Conservation (phyloP, 2,113 vertebrate genomes). For the Atherinomorus stipes region DNA sequence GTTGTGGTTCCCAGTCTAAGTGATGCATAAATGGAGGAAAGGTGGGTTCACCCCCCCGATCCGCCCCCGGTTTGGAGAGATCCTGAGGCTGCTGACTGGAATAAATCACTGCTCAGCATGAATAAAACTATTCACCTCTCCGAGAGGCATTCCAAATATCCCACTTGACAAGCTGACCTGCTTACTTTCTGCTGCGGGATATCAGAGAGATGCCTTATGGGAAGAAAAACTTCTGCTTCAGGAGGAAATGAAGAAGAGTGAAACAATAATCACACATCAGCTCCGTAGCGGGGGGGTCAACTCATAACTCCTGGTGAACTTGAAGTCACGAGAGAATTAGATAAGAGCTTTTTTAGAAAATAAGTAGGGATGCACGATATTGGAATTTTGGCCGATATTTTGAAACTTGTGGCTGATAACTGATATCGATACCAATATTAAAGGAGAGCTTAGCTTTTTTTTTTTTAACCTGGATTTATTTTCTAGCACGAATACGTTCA, state of each 20-base stretch:
- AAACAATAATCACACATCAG: too few species aligned
- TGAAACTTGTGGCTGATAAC: too few species aligned
- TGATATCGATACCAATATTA: too few species aligned
- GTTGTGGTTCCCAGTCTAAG: slow-evolving; percentile 15
- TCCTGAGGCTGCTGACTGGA: slow-evolving; percentile 17
- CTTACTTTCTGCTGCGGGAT: slow-evolving; percentile 33
- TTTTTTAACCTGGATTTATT: too few species aligned
- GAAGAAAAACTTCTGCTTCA: neutral
- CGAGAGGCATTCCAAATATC: slow-evolving; percentile 31
- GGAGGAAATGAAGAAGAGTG: neutral
- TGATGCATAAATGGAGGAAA: slow-evolving; percentile 27
- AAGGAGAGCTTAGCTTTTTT: too few species aligned
- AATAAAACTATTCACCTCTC: slow-evolving; percentile 51
- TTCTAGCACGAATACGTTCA: too few species aligned
- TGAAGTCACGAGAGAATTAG: slow-evolving; percentile 33
- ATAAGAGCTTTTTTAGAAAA: slow-evolving; percentile 20
- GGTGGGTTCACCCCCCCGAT: slow-evolving; percentile 17
- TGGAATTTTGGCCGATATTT: too few species aligned
- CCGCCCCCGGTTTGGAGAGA: slow-evolving; percentile 7
- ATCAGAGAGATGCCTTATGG: neutral
- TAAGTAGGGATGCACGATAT: too few species aligned
- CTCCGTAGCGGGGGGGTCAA: too few species aligned
- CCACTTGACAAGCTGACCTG: slow-evolving; percentile 21
- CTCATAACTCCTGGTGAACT: slow-evolving; percentile 33
- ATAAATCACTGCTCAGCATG: slow-evolving; percentile 43